These are phyloP conservation scores for Phragmatobia fuliginosa DNA, from an alignment of 2,888 invertebrate genomes.

Conservation along the genomic window DNA sequence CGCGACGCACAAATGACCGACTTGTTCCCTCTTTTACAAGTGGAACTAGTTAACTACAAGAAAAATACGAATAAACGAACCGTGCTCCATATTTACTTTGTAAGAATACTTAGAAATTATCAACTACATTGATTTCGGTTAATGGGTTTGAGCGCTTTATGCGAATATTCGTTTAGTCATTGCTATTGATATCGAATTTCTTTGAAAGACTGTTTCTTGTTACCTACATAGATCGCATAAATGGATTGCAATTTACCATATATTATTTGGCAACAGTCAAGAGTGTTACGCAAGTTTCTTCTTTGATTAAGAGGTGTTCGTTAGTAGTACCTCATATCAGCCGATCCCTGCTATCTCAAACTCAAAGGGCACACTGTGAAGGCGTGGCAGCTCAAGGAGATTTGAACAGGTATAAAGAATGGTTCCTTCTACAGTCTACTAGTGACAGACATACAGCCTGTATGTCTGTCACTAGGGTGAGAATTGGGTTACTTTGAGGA, in stretches of 20 bases:
- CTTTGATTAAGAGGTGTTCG: too few relatives aligned
- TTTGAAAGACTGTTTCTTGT: neutral
- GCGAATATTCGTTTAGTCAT: slow-evolving; percentile 1
- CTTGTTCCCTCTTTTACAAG: slow-evolving; percentile 9
- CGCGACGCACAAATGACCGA: slow-evolving; percentile 20
- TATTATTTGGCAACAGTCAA: too few relatives aligned
- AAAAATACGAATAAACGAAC: slow-evolving; percentile 10
- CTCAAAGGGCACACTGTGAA: too few relatives aligned
- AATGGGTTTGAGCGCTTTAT: neutral
- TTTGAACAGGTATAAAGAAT: too few relatives aligned
- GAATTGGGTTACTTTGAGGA: too few relatives aligned
- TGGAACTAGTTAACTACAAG: slow-evolving; percentile 12
- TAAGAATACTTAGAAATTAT: neutral
- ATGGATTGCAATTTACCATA: neutral
- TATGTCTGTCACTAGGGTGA: too few relatives aligned
- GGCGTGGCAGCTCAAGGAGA: too few relatives aligned
- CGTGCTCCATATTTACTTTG: neutral
- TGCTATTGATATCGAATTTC: neutral
- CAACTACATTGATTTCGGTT: neutral
- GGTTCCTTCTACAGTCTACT: too few relatives aligned
- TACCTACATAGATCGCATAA: neutral
- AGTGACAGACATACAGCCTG: too few relatives aligned
- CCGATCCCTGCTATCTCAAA: too few relatives aligned
- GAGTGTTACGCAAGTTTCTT: too few relatives aligned
- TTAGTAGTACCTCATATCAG: too few relatives aligned